These are phyloP conservation scores for Plecotus auritus DNA, from an alignment of 2,113 vertebrate species.

Conservation along the genomic window DNA sequence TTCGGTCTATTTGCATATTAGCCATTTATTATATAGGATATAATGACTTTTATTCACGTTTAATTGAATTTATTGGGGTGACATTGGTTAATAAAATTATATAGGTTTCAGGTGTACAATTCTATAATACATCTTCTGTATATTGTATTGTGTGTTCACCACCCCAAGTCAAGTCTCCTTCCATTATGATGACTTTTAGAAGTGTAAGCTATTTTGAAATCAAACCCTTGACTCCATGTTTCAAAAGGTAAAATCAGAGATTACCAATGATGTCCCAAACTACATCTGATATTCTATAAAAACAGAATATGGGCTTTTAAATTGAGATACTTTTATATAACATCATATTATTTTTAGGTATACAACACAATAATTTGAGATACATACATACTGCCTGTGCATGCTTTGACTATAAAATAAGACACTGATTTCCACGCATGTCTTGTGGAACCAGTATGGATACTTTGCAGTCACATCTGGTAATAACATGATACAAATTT, in stretches of 20 bases:
- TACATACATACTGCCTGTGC: too few relatives aligned
- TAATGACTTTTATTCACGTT: neutral
- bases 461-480: neutral
- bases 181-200: neutral
- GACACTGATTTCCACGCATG: neutral
- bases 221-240: neutral
- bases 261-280: neutral
- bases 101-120: neutral
- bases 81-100: neutral
- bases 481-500: neutral
- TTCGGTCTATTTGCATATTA: too few relatives aligned
- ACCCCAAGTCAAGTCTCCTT: neutral
- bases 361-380: neutral
- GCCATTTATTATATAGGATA: neutral
- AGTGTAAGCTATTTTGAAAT: conserved; percentile 7
- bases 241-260: neutral
- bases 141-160: neutral
- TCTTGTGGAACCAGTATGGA: neutral
- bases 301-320: neutral
- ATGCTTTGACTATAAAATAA: neutral
- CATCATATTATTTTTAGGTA: too few relatives aligned
- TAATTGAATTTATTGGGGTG: neutral
- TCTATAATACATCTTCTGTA: neutral
- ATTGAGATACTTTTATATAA: neutral
- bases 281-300: neutral